These are phyloP conservation scores for Willowsia nigromaculata DNA, from an alignment of 2,888 invertebrate species.

Conservation along the genomic window DNA sequence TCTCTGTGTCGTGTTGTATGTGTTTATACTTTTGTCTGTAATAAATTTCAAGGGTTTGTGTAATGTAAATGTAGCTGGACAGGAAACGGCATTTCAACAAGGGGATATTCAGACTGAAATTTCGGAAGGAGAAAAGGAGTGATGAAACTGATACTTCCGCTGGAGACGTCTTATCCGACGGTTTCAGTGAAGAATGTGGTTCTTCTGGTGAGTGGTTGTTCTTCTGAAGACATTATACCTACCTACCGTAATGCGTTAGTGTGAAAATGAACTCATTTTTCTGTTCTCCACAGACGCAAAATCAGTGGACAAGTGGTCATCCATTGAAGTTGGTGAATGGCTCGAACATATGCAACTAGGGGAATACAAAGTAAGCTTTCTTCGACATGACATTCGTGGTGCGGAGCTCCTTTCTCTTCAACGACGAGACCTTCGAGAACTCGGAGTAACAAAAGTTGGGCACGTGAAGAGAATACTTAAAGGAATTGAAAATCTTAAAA, in stretches of 20 bases:
- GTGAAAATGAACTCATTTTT: background rate
- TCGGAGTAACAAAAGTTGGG: slow-evolving; percentile 96
- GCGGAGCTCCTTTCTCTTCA: slow-evolving; percentile 92
- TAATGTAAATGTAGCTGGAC: slow-evolving; percentile 76
- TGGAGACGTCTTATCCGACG: slow-evolving; percentile 75
- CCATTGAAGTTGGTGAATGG: slow-evolving; percentile 94
- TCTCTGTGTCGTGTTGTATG: slow-evolving; percentile 61
- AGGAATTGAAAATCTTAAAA: slow-evolving; percentile 90
- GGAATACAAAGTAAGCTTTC: slow-evolving; percentile 95
- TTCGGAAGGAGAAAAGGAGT: slow-evolving; percentile 75
- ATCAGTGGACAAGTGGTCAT: slow-evolving; percentile 85
- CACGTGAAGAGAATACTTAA: slow-evolving; percentile 97
- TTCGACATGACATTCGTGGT: slow-evolving; percentile 94
- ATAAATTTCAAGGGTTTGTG: slow-evolving; percentile 74
- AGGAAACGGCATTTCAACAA: slow-evolving; percentile 78
- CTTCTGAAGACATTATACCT: no score
- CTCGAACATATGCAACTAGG: slow-evolving; percentile 91
- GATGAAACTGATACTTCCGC: slow-evolving; percentile 73
- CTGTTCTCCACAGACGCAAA: slow-evolving; percentile 71
- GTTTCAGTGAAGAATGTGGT: slow-evolving; percentile 76
- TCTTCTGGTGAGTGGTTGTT: slow-evolving; percentile 77
- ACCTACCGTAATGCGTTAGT: no score
- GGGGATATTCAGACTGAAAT: slow-evolving; percentile 76
- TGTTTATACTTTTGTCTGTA: slow-evolving; percentile 53
- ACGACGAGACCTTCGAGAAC: slow-evolving; percentile 91